A percentile compares a stretch with the other conserved stretches of the same genome.
Conservation (phyloP, 2,113 vertebrate species). For the Cyanocitta stelleri region DNA sequence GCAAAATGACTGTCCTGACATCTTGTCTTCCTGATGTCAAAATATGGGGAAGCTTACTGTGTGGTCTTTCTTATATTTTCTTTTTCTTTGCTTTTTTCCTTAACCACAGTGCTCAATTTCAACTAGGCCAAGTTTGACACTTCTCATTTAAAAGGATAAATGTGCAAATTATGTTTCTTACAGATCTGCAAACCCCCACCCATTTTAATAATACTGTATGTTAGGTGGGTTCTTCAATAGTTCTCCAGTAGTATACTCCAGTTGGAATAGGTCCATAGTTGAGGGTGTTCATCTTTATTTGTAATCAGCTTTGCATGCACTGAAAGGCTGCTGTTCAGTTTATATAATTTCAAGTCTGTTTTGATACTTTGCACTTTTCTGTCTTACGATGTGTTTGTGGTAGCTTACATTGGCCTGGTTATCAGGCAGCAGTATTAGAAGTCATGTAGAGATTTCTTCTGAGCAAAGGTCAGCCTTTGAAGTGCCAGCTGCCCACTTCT, state of each 20-base stretch:
- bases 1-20: neutral
- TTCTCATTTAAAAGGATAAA: neutral
- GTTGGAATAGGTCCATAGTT: neutral
- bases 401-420: neutral
- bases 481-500: neutral
- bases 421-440: neutral
- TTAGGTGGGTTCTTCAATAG: neutral
- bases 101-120: neutral
- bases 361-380: neutral
- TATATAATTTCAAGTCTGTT: neutral
- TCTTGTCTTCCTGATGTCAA: neutral
- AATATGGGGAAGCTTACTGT: neutral
- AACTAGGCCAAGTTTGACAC: neutral
- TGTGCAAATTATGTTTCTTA: neutral
- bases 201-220: neutral
- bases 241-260: neutral
- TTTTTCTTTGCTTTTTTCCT: neutral
- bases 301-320: neutral
- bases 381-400: neutral
- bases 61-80: neutral
- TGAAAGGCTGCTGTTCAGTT: neutral
- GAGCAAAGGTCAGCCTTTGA: neutral
- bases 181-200: accelerated
- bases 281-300: neutral
- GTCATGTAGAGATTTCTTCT: neutral